Percentiles rank a stretch among this genome's conserved stretches.
phyloP scores from a whole-genome alignment of 2,888 invertebrate species.

The Ramazzottius varieornatus region DNA sequence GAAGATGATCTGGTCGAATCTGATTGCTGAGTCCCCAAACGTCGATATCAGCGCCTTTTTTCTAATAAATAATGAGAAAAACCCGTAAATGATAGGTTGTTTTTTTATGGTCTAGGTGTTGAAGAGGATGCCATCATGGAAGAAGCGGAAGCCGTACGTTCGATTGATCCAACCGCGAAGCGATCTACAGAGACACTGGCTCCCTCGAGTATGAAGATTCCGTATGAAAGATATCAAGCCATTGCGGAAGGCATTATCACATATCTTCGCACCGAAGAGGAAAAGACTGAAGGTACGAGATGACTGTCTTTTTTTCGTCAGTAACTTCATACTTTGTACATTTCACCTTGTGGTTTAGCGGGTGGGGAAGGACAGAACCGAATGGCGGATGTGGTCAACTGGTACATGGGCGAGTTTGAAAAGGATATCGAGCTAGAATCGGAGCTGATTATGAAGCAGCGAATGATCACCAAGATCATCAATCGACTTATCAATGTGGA shows the following conservation, averaged over 20 bases:
- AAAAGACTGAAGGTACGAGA: not conserved
- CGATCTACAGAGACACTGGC: too few species aligned
- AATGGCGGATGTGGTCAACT: not conserved
- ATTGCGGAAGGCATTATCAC: not conserved
- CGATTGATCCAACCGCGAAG: too few species aligned
- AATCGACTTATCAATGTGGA: not conserved
- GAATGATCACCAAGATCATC: not conserved
- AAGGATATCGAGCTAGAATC: not conserved
- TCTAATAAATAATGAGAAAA: too few species aligned
- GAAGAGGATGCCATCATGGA: too few species aligned
- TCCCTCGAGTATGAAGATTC: constrained; percentile 43
- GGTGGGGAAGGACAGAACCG: not conserved
- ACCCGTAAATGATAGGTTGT: too few species aligned
- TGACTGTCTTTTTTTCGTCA: not conserved
- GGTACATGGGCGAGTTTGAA: not conserved
- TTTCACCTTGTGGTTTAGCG: not conserved
- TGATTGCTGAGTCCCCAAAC: too few species aligned
- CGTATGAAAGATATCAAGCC: not conserved
- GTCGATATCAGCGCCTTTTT: too few species aligned
- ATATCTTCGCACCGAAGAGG: not conserved
- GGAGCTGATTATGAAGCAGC: not conserved
- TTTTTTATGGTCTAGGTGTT: too few species aligned
- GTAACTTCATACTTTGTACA: not conserved
- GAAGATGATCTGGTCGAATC: too few species aligned
- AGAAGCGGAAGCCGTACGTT: too few species aligned